Conservation (phyloP, 2,113 vertebrate genomes). For the Anseranas semipalmata region DNA sequence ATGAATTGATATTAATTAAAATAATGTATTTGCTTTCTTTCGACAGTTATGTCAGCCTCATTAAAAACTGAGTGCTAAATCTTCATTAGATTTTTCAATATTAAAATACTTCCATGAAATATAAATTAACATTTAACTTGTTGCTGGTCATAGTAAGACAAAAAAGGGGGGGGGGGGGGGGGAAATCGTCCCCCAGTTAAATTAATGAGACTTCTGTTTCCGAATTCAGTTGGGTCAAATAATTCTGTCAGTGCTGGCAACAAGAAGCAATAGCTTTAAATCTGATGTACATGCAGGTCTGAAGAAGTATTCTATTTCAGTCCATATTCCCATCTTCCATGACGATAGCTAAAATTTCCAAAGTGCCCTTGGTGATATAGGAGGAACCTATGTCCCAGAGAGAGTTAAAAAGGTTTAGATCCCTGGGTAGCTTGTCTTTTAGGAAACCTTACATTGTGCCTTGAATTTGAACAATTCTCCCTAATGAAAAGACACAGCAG, state of each 20-base stretch:
- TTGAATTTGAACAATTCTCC: not conserved
- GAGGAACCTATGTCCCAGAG: not conserved
- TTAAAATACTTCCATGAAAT: conserved; percentile 81
- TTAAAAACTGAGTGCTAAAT: conserved; percentile 81
- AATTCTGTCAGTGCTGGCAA: conserved; percentile 15
- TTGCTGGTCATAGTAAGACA: conserved; percentile 69
- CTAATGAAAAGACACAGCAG: not conserved
- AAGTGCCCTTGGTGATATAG: not conserved
- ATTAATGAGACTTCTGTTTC: conserved; percentile 31
- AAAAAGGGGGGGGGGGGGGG: not conserved
- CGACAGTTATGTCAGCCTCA: conserved; percentile 78
- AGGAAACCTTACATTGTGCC: not conserved
- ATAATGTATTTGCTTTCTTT: conserved; percentile 85
- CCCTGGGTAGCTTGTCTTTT: not conserved
- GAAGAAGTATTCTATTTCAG: not conserved
- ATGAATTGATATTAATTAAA: conserved; percentile 83
- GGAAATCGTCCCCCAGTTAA: conserved; percentile 5
- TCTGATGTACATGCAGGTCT: not conserved
- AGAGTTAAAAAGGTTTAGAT: not conserved
- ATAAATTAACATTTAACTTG: conserved; percentile 82
- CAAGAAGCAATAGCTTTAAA: not conserved
- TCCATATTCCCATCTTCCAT: not conserved
- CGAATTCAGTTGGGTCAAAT: conserved; percentile 10
- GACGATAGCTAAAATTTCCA: not conserved
- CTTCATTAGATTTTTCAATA: conserved; percentile 84